Base-by-base conservation (phyloP, 1,140 invertebrate genomes). In the Maconellicoccus hirsutus region DNA sequence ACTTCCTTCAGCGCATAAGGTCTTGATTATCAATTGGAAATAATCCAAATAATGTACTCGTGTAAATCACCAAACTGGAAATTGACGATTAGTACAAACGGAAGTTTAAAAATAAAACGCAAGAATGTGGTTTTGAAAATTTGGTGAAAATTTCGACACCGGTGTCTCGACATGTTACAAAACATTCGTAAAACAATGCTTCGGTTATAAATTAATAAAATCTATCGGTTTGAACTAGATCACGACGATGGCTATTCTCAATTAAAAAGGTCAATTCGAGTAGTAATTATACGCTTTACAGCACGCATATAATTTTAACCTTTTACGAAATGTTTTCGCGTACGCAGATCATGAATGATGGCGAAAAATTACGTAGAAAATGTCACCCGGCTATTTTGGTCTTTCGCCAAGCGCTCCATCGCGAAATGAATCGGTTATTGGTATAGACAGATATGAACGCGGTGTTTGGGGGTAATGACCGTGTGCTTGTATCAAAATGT, bases 51-150 rank as follows among this genome's bases (percentile, higher is more conserved):
- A 33, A 52, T 16, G 6, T 19, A 52, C 42, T 52, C n/a, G 12
- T 52, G 42, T 52, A 52, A 52, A 52, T 52, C 42, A 52, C 12
- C 6, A 19, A 52, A 52, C 6, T 8, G 42, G 12, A 8, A 8
- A 52, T 16, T 14, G 42, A 52, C 12, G 42, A 16, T 14, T 19
- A 52, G 12, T 14, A 52, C 10, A 19, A 52, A 52, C 42, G 42
- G 42, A 52, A 52, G 42, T 52, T 52, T 19, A 52, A 52, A 52
- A 52, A 52, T 52, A 52, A 52, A 52, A 52, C n/a, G 33, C 42
- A 16, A 52, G 6, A 52, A 14, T 52, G 42, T 52, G 42, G n/a
- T 52, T 52, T 52, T 52, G 6, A 16, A 52, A 14, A 14, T 52
- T 52, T 8, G 42, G 42, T 16, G n/a, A 16, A 52, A 16, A 8